Evolutionary conservation across 2,797 vertebrate species (phyloP), one percentile per base, ranked within the genome.

Genomic region (Anniella stebbinsi): DNA sequence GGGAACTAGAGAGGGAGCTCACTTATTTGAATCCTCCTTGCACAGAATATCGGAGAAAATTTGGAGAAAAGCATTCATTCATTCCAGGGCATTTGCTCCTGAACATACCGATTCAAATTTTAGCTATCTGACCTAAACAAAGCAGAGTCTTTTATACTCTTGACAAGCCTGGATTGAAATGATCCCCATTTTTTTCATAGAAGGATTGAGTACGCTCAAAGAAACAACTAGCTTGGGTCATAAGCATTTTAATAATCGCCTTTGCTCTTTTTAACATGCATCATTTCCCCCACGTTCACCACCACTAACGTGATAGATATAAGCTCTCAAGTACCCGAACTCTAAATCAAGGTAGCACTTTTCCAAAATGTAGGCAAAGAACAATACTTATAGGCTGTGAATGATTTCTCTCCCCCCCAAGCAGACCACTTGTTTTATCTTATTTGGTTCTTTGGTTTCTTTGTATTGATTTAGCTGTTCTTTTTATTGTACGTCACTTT

Each of bases 51-150:
- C 30, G 51, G 18, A 76, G 28, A 41, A 82, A 48, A 48, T n/a
- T 18, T 28, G 41, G 67, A 33, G n/a, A 38, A 33, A 63, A 48
- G 23, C 11, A 60, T 48, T 45, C 1, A 18, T 54, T 25, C 4
- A 25, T 41, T 28, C 17, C 36, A 30, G 5, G 25, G 67, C 36
- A 28, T 73, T 15, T 13, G 7, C 38, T 54, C 69, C 10, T 80
- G 15, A 78, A 69, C 23, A 21, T 25, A 73, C 25, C 15, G 25
- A 63, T 48, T 48, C 60, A 51, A 9, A 18, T 66, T 28, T 51
- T 45, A 12, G n/a, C 36, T 83, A 25, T 36, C 70, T 77, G 70
- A 77, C 54, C 36, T 51, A 67, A 45, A 90, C 80, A 87, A 87
- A 75, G 89, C 48, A 66, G 23, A 25, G 63, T 33, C 75, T 23